Base-by-base conservation (phyloP, 2,113 vertebrate species). In the Seriola dumerili region DNA sequence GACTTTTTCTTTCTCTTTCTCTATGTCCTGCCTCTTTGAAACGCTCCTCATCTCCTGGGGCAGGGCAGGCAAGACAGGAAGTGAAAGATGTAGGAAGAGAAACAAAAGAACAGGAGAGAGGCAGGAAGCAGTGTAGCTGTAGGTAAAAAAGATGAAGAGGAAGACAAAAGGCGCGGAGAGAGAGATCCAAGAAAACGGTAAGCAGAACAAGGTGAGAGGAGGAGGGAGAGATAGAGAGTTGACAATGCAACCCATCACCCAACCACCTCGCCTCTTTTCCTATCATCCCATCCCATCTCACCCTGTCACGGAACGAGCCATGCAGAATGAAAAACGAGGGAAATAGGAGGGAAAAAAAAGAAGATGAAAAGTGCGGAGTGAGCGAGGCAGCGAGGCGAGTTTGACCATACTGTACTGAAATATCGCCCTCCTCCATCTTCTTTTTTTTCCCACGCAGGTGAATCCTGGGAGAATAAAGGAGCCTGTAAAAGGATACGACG, bases 261-360 rank as follows among this genome's bases (percentile, higher is more conserved):
- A 68, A 76, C 71, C 75, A 76, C 54, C 59, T 65, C 8, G 32
- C 55, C 50, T 70, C 59, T 32, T 59, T 16, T 42, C 38, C 40
- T 63, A 75, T 80, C 81, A 74, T 57, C 75, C 59, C 48, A 32
- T 57, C 74, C 81, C 52, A 79, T 85, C 73, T 89, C 67, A 14
- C 66, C 62, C 48, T 72, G 78, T 76, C 83, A 89, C 25, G 72
- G 78, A 83, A 73, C 36, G 44, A 67, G 61, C 83, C 69, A n/a
- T 68, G 74, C 78, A 76, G 54, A 72, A 76, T 86, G 73, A 73
- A 61, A 84, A 73, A 81, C 63, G 57, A 88, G 79, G 38, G 84
- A 72, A 55, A 64, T 19, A 8, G 48, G 63, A 52, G 46, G 8
- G 9, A 0, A 42, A 42, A 11, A 42, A n/a, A 54, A 54, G n/a